Conservation (phyloP, 2,113 vertebrate genomes). For the Sander lucioperca region DNA sequence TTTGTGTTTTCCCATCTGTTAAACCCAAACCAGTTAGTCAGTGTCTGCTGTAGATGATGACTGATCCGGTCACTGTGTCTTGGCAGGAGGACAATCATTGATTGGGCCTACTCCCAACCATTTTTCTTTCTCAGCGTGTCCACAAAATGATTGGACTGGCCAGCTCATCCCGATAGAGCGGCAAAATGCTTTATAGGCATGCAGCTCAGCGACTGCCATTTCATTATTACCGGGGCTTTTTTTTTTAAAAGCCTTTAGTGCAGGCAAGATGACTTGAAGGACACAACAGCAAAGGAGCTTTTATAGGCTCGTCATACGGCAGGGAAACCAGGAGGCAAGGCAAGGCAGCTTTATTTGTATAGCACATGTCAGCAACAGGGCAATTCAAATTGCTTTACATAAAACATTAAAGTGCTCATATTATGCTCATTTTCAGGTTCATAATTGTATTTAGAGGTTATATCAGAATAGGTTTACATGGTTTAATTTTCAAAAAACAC, state of each 20-base stretch:
- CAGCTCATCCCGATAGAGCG: slow-evolving; percentile 10
- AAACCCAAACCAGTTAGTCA: slow-evolving; percentile 14
- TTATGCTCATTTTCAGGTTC: too few species aligned
- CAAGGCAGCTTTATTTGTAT: too few species aligned
- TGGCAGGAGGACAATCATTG: slow-evolving; percentile 35
- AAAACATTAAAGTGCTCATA: too few species aligned
- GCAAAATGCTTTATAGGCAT: slow-evolving; percentile 38
- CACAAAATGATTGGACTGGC: slow-evolving; percentile 27
- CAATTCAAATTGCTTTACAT: too few species aligned
- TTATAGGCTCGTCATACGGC: slow-evolving; percentile 26
- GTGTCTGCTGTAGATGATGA: slow-evolving; percentile 35
- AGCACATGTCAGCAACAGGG: too few species aligned
- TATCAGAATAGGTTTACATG: too few species aligned
- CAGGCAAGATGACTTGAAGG: slow-evolving; percentile 54
- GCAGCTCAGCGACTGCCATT: slow-evolving; percentile 45
- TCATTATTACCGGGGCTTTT: slow-evolving; percentile 44
- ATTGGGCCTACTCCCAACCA: slow-evolving; percentile 32
- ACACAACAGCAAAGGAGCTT: slow-evolving; percentile 45
- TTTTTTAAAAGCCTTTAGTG: slow-evolving; percentile 24
- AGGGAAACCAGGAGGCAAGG: slow-evolving; percentile 3
- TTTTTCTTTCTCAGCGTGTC: slow-evolving; percentile 38
- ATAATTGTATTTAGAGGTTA: too few species aligned
- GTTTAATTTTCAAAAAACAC: too few species aligned
- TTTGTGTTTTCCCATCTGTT: slow-evolving; percentile 19
- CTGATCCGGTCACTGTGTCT: slow-evolving; percentile 16